Evolutionary conservation across 2,113 vertebrate species (phyloP).

Genomic region (Urocitellus parryii): DNA sequence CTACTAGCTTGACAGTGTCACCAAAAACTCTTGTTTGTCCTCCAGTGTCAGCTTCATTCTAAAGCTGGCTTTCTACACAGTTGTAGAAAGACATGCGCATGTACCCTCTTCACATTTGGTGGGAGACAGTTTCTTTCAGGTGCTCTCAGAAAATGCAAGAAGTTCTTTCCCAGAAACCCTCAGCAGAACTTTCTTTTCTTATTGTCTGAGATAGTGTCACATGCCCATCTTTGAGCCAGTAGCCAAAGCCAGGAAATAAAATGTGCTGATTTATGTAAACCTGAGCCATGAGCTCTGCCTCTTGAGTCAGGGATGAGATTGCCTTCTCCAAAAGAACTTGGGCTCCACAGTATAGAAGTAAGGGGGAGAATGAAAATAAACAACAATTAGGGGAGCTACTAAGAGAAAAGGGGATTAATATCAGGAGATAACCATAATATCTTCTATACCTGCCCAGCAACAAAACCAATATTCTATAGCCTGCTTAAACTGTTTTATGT

Average conservation of each 20-base stretch:
- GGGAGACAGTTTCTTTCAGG: neutral
- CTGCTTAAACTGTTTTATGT: conserved; percentile 18
- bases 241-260: neutral
- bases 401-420: conserved; percentile 16
- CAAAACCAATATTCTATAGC: neutral
- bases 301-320: neutral
- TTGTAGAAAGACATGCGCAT: neutral
- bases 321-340: neutral
- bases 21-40: neutral
- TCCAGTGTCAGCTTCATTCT: neutral
- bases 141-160: conserved; percentile 7
- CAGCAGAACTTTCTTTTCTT: conserved; percentile 1
- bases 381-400: neutral
- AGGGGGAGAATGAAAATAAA: neutral
- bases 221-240: neutral
- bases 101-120: neutral
- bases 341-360: neutral
- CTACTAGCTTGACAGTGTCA: neutral
- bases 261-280: neutral
- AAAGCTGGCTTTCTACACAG: neutral
- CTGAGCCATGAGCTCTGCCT: neutral
- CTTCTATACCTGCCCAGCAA: neutral
- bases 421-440: neutral
- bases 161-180: conserved; percentile 23
- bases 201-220: neutral